These are phyloP conservation scores for Zapornia atra DNA, from an alignment of 2,113 vertebrate species.

Conservation along the genomic window DNA sequence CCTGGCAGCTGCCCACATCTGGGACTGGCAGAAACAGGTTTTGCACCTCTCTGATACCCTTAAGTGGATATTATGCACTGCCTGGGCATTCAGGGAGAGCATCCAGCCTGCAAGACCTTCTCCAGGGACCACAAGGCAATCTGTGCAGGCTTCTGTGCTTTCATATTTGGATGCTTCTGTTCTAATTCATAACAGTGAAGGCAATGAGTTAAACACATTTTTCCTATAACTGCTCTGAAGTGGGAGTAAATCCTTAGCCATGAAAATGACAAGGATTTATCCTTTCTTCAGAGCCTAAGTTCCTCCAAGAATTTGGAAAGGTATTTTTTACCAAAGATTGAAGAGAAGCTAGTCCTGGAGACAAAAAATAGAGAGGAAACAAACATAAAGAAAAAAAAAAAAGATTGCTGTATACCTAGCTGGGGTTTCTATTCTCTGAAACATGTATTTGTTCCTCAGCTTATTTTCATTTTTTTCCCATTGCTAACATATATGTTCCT, in stretches of 20 bases:
- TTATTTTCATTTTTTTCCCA: not conserved
- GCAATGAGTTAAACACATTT: not conserved
- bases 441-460: not conserved
- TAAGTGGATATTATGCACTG: rapidly evolving
- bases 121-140: not conserved
- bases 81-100: not conserved
- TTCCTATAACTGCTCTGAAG: not conserved
- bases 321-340: not conserved
- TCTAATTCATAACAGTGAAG: not conserved
- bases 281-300: not conserved
- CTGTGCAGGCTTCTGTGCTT: not conserved
- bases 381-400: not conserved
- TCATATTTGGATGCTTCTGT: not conserved
- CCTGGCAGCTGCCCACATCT: not conserved
- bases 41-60: not conserved
- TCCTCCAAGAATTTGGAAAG: not conserved
- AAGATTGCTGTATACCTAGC: rapidly evolving
- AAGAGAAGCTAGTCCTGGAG: not conserved
- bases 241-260: not conserved
- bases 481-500: not conserved
- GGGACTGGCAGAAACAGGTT: not conserved
- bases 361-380: not conserved
- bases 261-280: not conserved
- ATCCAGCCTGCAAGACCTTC: not conserved
- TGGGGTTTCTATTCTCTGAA: not conserved